These are phyloP conservation scores for Onychorhynchus coronatus DNA, from an alignment of 2,113 vertebrate species.

Conservation along the genomic window DNA sequence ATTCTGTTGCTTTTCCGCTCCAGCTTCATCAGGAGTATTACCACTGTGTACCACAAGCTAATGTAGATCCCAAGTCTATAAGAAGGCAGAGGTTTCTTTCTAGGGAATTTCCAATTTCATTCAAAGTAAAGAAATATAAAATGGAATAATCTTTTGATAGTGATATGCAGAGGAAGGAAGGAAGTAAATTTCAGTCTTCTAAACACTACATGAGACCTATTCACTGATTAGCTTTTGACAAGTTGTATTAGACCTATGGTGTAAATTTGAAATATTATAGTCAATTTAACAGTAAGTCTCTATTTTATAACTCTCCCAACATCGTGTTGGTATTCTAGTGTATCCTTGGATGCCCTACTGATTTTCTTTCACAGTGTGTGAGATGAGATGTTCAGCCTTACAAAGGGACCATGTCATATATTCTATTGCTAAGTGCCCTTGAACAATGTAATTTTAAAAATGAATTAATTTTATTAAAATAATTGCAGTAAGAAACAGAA, in stretches of 20 bases:
- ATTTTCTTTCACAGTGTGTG: not conserved
- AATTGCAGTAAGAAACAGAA: constrained; percentile 7
- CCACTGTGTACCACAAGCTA: not conserved
- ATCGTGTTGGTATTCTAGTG: not conserved
- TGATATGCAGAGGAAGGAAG: not conserved
- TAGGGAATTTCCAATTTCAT: not conserved
- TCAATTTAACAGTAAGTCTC: not conserved
- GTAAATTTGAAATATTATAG: not conserved
- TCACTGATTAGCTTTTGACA: not conserved
- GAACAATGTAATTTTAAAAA: constrained; percentile 1
- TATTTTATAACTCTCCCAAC: not conserved
- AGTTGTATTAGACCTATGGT: not conserved
- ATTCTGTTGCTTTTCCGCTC: not conserved
- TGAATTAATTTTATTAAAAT: constrained; percentile 12
- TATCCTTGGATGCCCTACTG: not conserved
- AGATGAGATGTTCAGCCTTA: not conserved
- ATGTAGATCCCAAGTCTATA: not conserved
- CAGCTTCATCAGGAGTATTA: not conserved
- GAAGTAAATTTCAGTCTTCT: not conserved
- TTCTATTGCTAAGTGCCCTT: not conserved
- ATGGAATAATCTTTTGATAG: not conserved
- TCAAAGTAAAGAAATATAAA: not conserved
- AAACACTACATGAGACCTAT: not conserved
- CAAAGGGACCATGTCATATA: constrained; percentile 1
- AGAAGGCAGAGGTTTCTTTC: not conserved